These are phyloP conservation scores for Paralinhomoeus sp. DNA, from an alignment of 2,888 invertebrate species.

Conservation along the genomic window DNA sequence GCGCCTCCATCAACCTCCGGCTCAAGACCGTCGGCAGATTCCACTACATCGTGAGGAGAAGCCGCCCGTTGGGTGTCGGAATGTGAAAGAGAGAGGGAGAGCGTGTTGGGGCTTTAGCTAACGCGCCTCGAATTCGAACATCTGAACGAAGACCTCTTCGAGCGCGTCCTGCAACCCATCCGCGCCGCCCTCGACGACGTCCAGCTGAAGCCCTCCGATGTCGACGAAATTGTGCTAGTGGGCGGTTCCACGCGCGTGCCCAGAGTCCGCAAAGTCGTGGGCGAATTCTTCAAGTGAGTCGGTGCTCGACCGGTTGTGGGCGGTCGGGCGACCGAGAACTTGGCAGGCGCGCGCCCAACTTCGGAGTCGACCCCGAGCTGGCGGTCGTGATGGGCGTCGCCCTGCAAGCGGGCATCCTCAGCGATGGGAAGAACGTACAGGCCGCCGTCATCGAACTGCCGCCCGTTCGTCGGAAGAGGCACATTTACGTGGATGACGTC, in stretches of 20 bases:
- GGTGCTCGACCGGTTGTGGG: background rate
- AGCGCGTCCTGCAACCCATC: conserved; percentile 29
- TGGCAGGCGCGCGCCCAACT: conserved; percentile 23
- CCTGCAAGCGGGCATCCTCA: conserved; percentile 33
- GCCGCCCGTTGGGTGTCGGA: background rate
- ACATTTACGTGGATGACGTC: conserved; percentile 4
- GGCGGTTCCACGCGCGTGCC: conserved; percentile 34
- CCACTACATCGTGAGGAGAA: conserved; percentile 11
- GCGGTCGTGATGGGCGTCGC: conserved; percentile 33
- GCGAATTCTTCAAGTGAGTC: conserved; percentile 23
- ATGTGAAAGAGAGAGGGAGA: background rate
- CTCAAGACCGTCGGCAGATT: conserved; percentile 22
- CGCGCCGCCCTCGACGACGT: conserved; percentile 27
- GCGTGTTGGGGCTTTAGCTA: conserved; percentile 12
- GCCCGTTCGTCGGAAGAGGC: conserved; percentile 7
- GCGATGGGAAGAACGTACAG: conserved; percentile 33
- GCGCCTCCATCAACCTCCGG: conserved; percentile 18
- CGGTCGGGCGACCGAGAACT: background rate
- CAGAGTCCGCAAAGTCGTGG: conserved; percentile 28
- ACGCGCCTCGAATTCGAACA: conserved; percentile 29
- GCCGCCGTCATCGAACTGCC: conserved; percentile 28
- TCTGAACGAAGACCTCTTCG: conserved; percentile 29
- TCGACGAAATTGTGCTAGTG: conserved; percentile 33
- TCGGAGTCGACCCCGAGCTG: conserved; percentile 31
- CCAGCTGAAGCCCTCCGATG: conserved; percentile 21